Base-by-base conservation (phyloP, 2,888 invertebrate species). In the Cephalotes varians region DNA sequence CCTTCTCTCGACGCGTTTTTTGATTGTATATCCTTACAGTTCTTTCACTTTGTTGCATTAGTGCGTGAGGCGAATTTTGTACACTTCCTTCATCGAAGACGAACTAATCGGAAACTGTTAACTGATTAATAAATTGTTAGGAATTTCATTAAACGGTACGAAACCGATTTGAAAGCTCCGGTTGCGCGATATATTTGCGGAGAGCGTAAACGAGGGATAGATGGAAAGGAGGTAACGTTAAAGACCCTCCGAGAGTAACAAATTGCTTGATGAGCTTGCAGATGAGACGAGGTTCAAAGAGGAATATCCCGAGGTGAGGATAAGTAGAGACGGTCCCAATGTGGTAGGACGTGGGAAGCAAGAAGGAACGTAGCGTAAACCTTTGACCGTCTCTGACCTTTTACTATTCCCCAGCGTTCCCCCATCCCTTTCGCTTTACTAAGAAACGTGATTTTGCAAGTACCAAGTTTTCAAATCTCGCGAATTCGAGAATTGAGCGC, bases 201-300 rank as follows among this genome's bases (percentile, higher is more conserved):
- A 25, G n/a, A n/a, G 1, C 21, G 37, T 54, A 67, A 83, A 81
- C 37, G 74, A 58, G 28, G 5, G n/a, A 81, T 40, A 60, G 72
- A 60, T 62, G 72, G 44, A 77, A 34, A 71, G 64, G 44, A 65
- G 64, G 62, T 65, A 65, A 79, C 54, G 67, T 84, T 54, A 54
- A 47, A 64, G 69, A 73, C 49, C 81, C 40, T 71, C 69, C 37
- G 72, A 72, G 83, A 84, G 87, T 77, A 79, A 81, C 83, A 90
- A 91, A 91, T 90, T 83, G 89, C 83, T 81, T 64, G 88, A 90
- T 83, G 85, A 90, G 90, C 86, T 90, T 86, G 88, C 86, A 80
- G 87, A 91, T 89, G 89, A 91, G 86, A 67, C 83, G 82, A 74
- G 84, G 77, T 87, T 91, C 91, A 90, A 90, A 90, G 90, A 72